Conservation (phyloP, 2,113 vertebrate species). For the Eurypyga helias region DNA sequence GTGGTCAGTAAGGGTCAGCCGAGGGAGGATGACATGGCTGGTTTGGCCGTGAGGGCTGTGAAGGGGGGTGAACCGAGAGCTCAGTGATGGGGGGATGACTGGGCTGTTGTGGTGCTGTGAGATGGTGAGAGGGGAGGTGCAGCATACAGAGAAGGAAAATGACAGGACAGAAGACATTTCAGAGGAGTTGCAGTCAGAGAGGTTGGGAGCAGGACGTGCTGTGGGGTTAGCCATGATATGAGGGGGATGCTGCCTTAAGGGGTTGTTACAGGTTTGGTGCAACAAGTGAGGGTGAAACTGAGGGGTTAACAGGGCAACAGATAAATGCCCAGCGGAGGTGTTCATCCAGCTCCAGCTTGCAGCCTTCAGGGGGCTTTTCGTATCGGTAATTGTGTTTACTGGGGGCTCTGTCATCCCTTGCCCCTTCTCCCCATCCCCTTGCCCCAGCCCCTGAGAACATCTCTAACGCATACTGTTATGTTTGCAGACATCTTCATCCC, state of each 20-base stretch:
- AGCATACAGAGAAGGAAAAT: not conserved
- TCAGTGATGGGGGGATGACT: not conserved
- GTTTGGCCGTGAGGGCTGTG: not conserved
- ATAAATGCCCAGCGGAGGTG: not conserved
- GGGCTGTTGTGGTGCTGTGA: not conserved
- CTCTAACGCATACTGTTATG: not conserved
- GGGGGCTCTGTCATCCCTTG: not conserved
- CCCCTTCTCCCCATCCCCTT: not conserved
- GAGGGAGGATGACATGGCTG: not conserved
- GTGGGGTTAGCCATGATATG: not conserved
- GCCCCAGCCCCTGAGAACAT: not conserved
- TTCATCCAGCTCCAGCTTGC: not conserved
- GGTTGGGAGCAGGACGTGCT: not conserved
- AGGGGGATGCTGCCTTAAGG: not conserved
- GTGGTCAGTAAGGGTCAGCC: not conserved
- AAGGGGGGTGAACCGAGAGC: not conserved
- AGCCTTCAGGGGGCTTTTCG: not conserved
- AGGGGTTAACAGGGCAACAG: not conserved
- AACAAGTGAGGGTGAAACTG: not conserved
- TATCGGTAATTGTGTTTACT: rapidly evolving
- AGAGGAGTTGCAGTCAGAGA: not conserved
- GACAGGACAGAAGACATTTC: rapidly evolving
- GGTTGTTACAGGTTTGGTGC: not conserved
- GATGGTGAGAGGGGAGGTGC: not conserved
- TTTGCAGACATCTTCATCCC: slow-evolving; percentile 33